Base-by-base conservation (phyloP, 2,888 invertebrate species). In the Drosophila meridionalis region DNA sequence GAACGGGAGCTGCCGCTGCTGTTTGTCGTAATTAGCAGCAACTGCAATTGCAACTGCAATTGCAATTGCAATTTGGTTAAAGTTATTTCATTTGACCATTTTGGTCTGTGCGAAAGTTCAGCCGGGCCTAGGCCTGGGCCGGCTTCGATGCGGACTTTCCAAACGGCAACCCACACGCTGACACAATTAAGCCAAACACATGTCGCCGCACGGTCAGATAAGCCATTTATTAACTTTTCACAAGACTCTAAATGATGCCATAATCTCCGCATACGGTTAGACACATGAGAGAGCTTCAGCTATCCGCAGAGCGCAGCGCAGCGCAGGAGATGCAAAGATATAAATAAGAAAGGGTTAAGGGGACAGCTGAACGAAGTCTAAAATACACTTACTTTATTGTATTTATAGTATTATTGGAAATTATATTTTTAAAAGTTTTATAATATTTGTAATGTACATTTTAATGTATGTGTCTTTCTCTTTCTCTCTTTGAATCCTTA, bases 221-320 rank as follows among this genome's bases (percentile, higher is more conserved):
- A 90, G 83, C 91, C 91, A 89, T 89, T 90, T 91, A 89, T 89
- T 91, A 90, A 90, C 89, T 84, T 91, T 88, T 88, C 83, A 90
- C 91, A 87, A 72, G 88, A 80, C 75, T 70, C 72, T 73, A 89
- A 90, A 89, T 90, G 90, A 90, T 90, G 90, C 87, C 90, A 89
- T 86, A 87, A 87, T 87, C 86, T 90, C 90, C 86, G 86, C 90
- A 76, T 90, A 84, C 90, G 87, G 90, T 89, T 87, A 82, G 90
- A 89, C 89, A 90, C 67, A 75, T 89, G 76, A 76, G 83, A 86
- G 69, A 85, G 71, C 57, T 69, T 70, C 60, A 65, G 66, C 68
- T 61, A 34, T 57, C 60, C 58, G 40, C 50, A 11, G 6, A 64
- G 45, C 48, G 32, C 60, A 64, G 43, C 57, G 58, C 56, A 55